Evolutionary conservation across 2,888 invertebrate species (phyloP), one percentile per base, ranked within the genome.

Genomic region (Hirtodrosophila cameraria): DNA sequence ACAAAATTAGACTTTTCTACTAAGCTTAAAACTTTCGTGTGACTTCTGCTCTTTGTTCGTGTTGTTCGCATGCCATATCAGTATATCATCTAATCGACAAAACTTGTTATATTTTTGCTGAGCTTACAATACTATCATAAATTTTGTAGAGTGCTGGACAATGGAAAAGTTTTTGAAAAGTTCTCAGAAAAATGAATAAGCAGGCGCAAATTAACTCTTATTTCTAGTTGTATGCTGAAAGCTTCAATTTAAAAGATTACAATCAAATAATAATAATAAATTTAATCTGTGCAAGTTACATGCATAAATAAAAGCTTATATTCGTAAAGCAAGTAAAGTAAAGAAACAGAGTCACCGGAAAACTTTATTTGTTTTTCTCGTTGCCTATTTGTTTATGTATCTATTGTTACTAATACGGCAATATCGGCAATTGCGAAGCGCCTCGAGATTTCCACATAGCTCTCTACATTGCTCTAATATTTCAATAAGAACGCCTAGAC

Each of bases 81-180:
- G 46, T 36, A 11, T 30, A 52, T 73, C 48, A 70, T 36, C 55
- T 57, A 74, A 74, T 74, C 54, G 25, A 31, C 6, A 42, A 36
- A 69, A 13, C 46, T 49, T 50, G 70, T 46, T 43, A 62, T 35
- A 74, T 25, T 62, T 71, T 38, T 20, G 23, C 42, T 41, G 27
- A 50, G 31, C 39, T 55, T 68, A 5, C 11, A 27, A 35, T 35
- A 20, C n/a, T 11, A 33, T 18, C n/a, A 23, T 23, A 7, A n/a
- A n/a, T n/a, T n/a, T 6, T n/a, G 25, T 41, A 28, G 12, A 20
- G 12, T 15, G 5, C 3, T 30, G 16, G 13, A 69, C 63, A 67
- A 69, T 70, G 18, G 45, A 20, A 39, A 30, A 30, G 15, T 30
- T 41, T 38, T 13, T 25, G 12, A 42, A 16, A 42, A 53, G 15